Evolutionary conservation across 2,797 vertebrate species (phyloP), one percentile per base, ranked within the genome.

Genomic region (Eulemur coronatus): DNA sequence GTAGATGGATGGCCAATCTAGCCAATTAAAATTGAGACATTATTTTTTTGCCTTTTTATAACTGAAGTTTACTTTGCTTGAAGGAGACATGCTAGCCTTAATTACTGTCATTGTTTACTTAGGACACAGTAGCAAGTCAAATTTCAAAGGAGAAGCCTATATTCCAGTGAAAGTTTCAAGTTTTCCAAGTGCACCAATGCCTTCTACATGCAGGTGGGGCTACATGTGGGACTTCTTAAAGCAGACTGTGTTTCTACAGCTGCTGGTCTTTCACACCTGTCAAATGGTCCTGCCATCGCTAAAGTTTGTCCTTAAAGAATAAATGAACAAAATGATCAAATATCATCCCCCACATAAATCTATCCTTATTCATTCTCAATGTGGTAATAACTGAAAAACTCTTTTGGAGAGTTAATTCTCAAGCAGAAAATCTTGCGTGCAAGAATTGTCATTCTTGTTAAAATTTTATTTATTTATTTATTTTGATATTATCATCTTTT

Each of bases 81-180:
- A 67, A 96, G 94, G 91, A 96, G 80, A 91, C 41, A n/a, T 89
- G 94, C 84, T 94, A 96, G 79, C 65, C 92, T 97, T 98, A 98
- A 98, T 98, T 98, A 97, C 13, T 7, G 28, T 55, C 46, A 69
- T 81, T 98, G 97, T 98, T 99, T 98, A 93, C 97, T 98, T 73
- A 98, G 69, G 95, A 98, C 95, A 97, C 82, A 98, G 67, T 89
- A 94, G 59, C 55, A 93, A 95, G 92, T 95, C 89, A 94, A 88
- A 92, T 96, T 97, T 98, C 94, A 95, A 97, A 97, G 93, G 75
- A 35, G 7, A 61, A 43, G 5, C 95, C 76, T 92, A 89, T 91
- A 35, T 79, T 89, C 59, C 1, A 78, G 92, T 48, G 57, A 95
- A 96, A 97, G 88, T 91, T 94, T 93, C 96, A 97, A 97, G 88